phyloP scores from a whole-genome alignment of 35 echinoderm and acorn worm species.

The Eucidaris tribuloides region DNA sequence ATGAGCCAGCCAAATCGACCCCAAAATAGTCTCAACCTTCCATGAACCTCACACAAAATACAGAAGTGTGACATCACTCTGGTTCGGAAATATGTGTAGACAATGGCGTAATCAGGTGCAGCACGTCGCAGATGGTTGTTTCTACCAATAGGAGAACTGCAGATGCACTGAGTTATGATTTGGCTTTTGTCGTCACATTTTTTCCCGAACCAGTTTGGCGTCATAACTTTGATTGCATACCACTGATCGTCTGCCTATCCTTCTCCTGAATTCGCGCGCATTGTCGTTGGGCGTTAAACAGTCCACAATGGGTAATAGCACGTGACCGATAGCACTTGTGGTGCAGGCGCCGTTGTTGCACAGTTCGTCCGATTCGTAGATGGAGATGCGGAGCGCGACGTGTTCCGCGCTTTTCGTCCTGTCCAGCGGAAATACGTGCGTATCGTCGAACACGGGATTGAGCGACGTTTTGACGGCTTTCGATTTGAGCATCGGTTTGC shows the following conservation, averaged over 20 bases:
- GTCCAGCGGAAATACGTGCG: slow-evolving; percentile 44
- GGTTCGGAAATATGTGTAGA: too few species aligned
- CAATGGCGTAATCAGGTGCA: too few species aligned
- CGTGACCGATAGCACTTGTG: slow-evolving; percentile 53
- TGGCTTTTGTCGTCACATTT: too few species aligned
- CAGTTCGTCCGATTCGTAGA: slow-evolving; percentile 49
- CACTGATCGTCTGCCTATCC: slow-evolving; percentile 8
- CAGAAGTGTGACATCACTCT: too few species aligned
- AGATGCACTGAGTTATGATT: too few species aligned
- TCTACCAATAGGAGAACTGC: too few species aligned
- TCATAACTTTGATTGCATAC: neutral
- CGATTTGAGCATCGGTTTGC: slow-evolving; percentile 38
- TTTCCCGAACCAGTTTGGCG: too few species aligned
- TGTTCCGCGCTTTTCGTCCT: slow-evolving; percentile 37
- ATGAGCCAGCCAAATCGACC: too few species aligned
- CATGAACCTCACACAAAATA: too few species aligned
- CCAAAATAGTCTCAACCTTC: too few species aligned
- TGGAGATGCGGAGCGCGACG: slow-evolving; percentile 43
- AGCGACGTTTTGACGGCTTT: slow-evolving; percentile 41
- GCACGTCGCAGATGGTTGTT: too few species aligned
- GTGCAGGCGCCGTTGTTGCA: slow-evolving; percentile 23
- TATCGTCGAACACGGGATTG: slow-evolving; percentile 57
- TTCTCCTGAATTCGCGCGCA: neutral
- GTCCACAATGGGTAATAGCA: slow-evolving; percentile 35
- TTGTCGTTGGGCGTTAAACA: slow-evolving; percentile 27